Conservation (phyloP, 1,140 invertebrate genomes). For the Meloidogyne floridensis region DNA sequence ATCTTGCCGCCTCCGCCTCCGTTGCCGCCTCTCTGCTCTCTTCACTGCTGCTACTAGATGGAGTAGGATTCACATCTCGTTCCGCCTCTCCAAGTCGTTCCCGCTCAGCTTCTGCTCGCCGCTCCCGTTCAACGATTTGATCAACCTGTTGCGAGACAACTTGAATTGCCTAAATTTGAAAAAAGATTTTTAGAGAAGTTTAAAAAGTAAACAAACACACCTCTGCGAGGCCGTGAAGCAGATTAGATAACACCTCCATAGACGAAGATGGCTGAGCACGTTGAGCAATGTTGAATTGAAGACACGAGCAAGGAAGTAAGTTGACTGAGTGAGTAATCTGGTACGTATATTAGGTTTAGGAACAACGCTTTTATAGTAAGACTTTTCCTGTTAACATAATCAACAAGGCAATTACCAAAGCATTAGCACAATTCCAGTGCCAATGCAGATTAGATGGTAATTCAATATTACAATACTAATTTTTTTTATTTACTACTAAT, state of each 20-base stretch:
- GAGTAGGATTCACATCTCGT: neutral
- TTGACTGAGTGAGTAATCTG: neutral
- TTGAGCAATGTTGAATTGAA: neutral
- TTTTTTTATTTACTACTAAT: no score
- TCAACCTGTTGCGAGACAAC: neutral
- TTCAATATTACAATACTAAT: no score
- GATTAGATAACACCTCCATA: neutral
- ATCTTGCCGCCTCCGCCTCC: no score
- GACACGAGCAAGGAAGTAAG: neutral
- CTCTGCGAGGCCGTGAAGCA: neutral
- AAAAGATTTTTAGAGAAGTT: neutral
- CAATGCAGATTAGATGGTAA: no score
- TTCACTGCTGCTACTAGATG: neutral
- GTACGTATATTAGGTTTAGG: no score
- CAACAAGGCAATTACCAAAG: no score
- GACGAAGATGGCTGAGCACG: neutral
- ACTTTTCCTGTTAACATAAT: no score
- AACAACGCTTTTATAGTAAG: no score
- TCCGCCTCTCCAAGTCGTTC: neutral
- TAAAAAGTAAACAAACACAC: neutral
- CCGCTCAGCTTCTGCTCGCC: neutral
- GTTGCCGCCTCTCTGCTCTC: neutral
- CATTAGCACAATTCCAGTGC: no score
- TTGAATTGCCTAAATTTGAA: neutral
- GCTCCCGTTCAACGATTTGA: neutral